Conservation (phyloP, 1,140 invertebrate genomes). For the Metopolophium dirhodum region DNA sequence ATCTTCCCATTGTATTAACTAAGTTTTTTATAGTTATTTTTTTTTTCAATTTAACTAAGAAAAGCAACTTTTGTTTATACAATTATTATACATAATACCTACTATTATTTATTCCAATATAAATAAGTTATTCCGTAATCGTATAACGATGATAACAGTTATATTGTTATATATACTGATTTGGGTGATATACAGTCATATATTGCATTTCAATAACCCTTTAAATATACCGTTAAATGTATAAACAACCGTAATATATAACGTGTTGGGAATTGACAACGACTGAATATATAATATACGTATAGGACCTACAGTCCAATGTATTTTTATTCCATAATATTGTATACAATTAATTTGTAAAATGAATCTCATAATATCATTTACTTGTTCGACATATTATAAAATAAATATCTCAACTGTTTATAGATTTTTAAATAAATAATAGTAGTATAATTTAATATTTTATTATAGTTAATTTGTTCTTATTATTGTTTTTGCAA, state of each 20-base stretch:
- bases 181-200: neutral
- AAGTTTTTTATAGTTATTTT: neutral
- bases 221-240: neutral
- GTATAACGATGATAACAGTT: neutral
- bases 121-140: neutral
- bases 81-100: neutral
- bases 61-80: neutral
- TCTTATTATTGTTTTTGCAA: neutral
- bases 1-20: neutral
- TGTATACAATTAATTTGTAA: neutral
- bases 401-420: neutral
- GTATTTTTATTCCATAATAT: neutral
- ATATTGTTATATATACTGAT: too few species aligned
- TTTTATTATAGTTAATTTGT: neutral
- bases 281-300: neutral
- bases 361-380: neutral
- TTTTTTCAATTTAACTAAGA: neutral
- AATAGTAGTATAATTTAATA: neutral
- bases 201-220: neutral
- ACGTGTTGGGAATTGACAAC: neutral
- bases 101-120: neutral
- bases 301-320: neutral
- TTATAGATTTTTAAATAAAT: neutral
- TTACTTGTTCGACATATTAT: neutral
- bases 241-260: neutral